These are phyloP conservation scores for Andrena hattorfiana DNA, from an alignment of 2,888 invertebrate genomes.

Conservation along the genomic window DNA sequence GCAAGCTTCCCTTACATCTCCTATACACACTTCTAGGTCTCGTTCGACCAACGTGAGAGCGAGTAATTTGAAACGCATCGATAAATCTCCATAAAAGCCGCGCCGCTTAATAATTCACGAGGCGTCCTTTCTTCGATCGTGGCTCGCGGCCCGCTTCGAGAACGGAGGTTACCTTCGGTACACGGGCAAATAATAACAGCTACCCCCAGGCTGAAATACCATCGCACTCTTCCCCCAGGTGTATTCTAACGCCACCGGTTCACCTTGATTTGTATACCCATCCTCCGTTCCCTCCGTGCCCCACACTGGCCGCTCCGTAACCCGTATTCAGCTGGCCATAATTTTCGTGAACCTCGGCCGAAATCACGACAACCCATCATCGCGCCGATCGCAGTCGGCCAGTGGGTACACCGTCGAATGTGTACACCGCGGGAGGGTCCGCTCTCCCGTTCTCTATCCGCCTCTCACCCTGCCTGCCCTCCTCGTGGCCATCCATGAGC, in stretches of 20 bases:
- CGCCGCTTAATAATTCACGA: slow-evolving; percentile 45
- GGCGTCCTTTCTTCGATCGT: slow-evolving; percentile 13
- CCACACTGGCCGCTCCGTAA: slow-evolving; percentile 46
- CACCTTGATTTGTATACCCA: slow-evolving; percentile 61
- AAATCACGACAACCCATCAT: slow-evolving; percentile 73
- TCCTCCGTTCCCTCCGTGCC: neutral
- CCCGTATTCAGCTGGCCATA: slow-evolving; percentile 71
- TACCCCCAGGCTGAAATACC: slow-evolving; percentile 56
- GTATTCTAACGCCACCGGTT: slow-evolving; percentile 65
- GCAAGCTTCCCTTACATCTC: no score
- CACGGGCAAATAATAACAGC: slow-evolving; percentile 52
- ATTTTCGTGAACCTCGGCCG: slow-evolving; percentile 63
- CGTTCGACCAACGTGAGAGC: neutral
- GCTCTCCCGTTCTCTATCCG: neutral
- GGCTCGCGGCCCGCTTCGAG: neutral
- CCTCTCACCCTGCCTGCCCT: neutral
- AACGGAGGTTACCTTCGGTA: slow-evolving; percentile 38
- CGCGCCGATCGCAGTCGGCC: slow-evolving; percentile 51
- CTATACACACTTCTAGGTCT: neutral
- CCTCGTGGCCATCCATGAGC: slow-evolving; percentile 36
- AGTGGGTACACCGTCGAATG: neutral
- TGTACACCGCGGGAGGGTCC: neutral
- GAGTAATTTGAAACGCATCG: slow-evolving; percentile 1
- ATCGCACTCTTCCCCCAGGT: slow-evolving; percentile 49
- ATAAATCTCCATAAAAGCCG: slow-evolving; percentile 50